Base-by-base conservation (phyloP, 2,888 invertebrate genomes). In the Hypolimnas misippus region DNA sequence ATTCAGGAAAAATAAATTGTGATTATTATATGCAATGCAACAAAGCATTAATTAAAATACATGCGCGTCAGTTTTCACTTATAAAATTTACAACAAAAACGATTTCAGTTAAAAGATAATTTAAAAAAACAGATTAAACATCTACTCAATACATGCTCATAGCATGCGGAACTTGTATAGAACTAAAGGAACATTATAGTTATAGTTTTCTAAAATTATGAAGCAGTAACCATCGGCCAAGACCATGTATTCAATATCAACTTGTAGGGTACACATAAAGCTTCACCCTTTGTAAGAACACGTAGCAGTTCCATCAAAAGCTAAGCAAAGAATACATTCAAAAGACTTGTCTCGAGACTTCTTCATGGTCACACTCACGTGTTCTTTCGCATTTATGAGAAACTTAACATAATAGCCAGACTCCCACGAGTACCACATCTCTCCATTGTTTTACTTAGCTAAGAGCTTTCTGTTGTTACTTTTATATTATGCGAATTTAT, bases 391-490 rank as follows among this genome's bases (percentile, higher is more conserved):
- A 73, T 75, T 73, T 68, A 67, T 69, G 70, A 57, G 65, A 66
- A 62, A 60, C 62, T 66, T 61, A 70, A 72, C 65, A 76, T 73
- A 76, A 79, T 75, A 68, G 76, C 72, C 76, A 75, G 72, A 73
- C 73, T 79, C 76, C 76, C 79, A 78, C 29, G 19, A 29, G 49
- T 14, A 3, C 29, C 29, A 49, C 78, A 74, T 75, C 72, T 73
- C 69, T 55, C 77, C 71, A 83, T 84, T 85, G 83, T 85, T 63
- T 73, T 68, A 54, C 33, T 57, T 51, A 66, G 65, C 40, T 8
- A 57, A 57, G 33, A 65, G 44, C 55, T 54, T 62, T 52, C 54
- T 63, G 59, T 29, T 60, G 35, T 57, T 63, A 52, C 31, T 53
- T 64, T 56, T 52, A 46, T 58, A 40, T 21, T 58, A 51, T 52